Base-by-base conservation (phyloP, 2,797 vertebrate species). In the Sarcoramphus papa region DNA sequence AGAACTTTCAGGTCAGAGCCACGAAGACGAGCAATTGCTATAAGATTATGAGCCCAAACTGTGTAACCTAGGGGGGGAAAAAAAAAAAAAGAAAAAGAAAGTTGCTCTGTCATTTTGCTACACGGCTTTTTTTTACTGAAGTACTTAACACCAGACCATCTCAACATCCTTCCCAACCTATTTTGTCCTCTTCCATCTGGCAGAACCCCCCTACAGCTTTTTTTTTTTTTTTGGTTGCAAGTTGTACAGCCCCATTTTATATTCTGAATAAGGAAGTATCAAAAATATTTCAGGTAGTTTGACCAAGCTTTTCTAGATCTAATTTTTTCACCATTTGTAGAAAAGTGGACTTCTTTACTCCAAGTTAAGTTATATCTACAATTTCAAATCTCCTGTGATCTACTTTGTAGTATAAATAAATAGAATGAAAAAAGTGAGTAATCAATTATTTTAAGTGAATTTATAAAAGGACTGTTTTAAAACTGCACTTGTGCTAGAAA, bases 11-110 rank as follows among this genome's bases (percentile, higher is more conserved):
- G 98, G 96, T 99, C 99, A 96, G 99, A 99, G 96, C 99, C 99
- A 80, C 99, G 99, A 96, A 99, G 99, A 48, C 99, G 99, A 94
- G 99, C 99, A 92, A 99, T 99, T 97, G 99, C 99, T 93, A 99
- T 99, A 94, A 99, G 98, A 97, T 99, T 99, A 97, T 99, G 99
- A 81, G 99, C 99, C 99, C 99, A 99, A 76, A 99, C 98, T 7
- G 98, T 99, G 98, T 99, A 99, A 97, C 99, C 99, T 99, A 18
- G 0, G 2, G 53, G 10, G 2, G 27, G 30, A 14, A 12, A 6
- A 6, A 20, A 20, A 21, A 10, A 22, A 73, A 19, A 27, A 24
- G 9, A 31, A 48, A 73, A 88, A 69, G n/a, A 31, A 69, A 86
- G n/a, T 63, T 5, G 7, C 68, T 67, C 28, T 27, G 40, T 85